Percentiles rank a stretch among this genome's conserved stretches.
Conservation (phyloP, 2,888 invertebrate genomes). For the Microdon myrmicae region DNA sequence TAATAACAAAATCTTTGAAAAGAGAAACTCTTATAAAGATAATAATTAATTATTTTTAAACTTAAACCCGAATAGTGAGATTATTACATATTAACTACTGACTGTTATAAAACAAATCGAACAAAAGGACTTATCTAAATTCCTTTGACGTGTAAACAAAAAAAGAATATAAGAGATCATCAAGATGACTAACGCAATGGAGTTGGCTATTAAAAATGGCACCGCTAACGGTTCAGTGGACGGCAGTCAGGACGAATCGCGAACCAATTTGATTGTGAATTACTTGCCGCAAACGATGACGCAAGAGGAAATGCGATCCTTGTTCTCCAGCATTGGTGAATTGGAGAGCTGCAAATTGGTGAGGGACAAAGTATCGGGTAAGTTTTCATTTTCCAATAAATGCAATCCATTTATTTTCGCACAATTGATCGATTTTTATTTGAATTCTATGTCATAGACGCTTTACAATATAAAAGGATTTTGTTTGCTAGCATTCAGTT, state of each 20-base stretch:
- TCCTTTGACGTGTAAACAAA: slow-evolving; percentile 38
- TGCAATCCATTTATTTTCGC: slow-evolving; percentile 1
- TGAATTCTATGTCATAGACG: not conserved
- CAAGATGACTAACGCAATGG: slow-evolving; percentile 68
- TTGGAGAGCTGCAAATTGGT: slow-evolving; percentile 97
- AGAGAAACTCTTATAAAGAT: slow-evolving; percentile 45
- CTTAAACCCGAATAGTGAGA: slow-evolving; percentile 60
- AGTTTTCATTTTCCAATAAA: too few relatives aligned
- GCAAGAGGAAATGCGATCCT: slow-evolving; percentile 93
- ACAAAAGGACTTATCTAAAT: slow-evolving; percentile 13
- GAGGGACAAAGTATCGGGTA: slow-evolving; percentile 94
- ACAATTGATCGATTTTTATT: not conserved
- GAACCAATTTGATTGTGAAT: slow-evolving; percentile 95
- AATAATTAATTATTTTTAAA: slow-evolving; percentile 38
- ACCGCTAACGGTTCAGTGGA: slow-evolving; percentile 65
- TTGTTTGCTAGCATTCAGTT: not conserved
- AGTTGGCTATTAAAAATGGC: slow-evolving; percentile 85
- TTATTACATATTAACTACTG: slow-evolving; percentile 56
- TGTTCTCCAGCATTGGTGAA: slow-evolving; percentile 95
- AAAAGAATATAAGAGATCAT: slow-evolving; percentile 46
- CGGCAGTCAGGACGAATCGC: slow-evolving; percentile 90
- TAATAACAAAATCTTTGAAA: slow-evolving; percentile 34
- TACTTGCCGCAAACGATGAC: slow-evolving; percentile 94
- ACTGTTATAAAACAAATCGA: slow-evolving; percentile 22
- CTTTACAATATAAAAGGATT: not conserved